Base-by-base conservation (phyloP, 2,113 vertebrate genomes). In the Regulus satrapa region DNA sequence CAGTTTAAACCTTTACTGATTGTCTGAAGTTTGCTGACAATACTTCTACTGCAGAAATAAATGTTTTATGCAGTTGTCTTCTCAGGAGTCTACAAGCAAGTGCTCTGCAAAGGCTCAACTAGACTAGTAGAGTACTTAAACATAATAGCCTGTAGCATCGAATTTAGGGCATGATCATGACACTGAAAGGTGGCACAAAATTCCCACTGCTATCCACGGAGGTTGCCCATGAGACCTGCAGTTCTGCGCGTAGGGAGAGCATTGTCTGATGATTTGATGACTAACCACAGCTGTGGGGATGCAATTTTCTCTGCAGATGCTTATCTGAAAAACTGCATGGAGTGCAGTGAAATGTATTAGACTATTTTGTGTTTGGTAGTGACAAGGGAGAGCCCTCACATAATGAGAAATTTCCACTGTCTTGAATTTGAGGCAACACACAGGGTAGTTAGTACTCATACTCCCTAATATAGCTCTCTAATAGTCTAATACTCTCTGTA, bases 331-430 rank as follows among this genome's bases (percentile, higher is more conserved):
- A 94, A 51, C 75, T 90, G 55, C 82, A 40, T 51, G 71, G 75
- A 93, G 74, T 28, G 51, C 85, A 92, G 49, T 52, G 88, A 96
- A 92, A 96, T 59, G 51, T 77, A 18, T 92, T 59, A 76, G 75
- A 54, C 49, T 83, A 51, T 76, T 90, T 76, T 63, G 67, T 69
- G 49, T 73, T 93, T 85, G 59, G 67, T 89, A 95, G 94, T 85
- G 95, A 93, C 72, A 86, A 96, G 85, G 67, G 74, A 92, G 78
- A 85, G 77, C 31, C 54, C 28, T 86, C 61, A 41, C 46, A 86
- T 89, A 89, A 96, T 95, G 83, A 85, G 75, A 96, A 94, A 92
- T 94, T 95, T 90, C 95, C 75, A 32, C 75, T 82, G 71, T 92
- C 73, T 10, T 96, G 89, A 92, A 36, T 92, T 66, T 92, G 56